These are phyloP conservation scores for Diploscapter pachys DNA, from an alignment of 1,140 invertebrate genomes.

Conservation along the genomic window DNA sequence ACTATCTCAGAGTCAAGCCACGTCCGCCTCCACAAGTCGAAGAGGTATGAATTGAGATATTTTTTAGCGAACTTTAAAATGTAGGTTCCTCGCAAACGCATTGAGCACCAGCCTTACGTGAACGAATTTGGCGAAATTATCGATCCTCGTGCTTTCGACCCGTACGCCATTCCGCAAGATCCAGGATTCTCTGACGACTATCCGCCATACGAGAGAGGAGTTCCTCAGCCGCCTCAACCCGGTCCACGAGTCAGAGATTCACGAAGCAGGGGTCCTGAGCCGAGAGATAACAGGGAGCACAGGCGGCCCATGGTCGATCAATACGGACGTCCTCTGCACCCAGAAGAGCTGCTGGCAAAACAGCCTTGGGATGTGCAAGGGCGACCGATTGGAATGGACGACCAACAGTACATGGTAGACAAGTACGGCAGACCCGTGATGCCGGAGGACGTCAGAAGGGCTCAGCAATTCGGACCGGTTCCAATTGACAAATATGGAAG, in stretches of 20 bases:
- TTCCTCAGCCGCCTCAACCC: not conserved
- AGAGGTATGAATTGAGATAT: slow-evolving; percentile 5
- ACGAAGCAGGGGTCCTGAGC: not conserved
- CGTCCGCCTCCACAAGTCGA: slow-evolving; percentile 17
- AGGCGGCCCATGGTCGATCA: not conserved
- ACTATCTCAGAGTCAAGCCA: slow-evolving; percentile 55
- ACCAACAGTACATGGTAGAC: slow-evolving; percentile 13
- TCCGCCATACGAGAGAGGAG: slow-evolving; percentile 20
- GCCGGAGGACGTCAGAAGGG: slow-evolving; percentile 1
- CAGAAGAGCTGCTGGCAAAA: slow-evolving; percentile 15
- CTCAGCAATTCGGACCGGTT: slow-evolving; percentile 9
- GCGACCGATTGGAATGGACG: slow-evolving; percentile 10
- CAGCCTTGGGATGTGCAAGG: slow-evolving; percentile 16
- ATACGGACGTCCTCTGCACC: slow-evolving; percentile 12
- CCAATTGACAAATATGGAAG: not conserved
- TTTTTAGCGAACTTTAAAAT: not conserved
- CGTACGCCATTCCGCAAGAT: not conserved
- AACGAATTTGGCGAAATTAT: slow-evolving; percentile 1
- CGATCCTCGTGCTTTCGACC: not conserved
- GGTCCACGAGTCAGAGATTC: slow-evolving; percentile 12
- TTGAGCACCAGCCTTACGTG: not conserved
- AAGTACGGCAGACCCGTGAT: slow-evolving; percentile 16
- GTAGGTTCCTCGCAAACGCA: not conserved
- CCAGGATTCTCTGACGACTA: slow-evolving; percentile 23
- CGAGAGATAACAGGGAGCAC: too few species aligned